Evolutionary conservation across 2,888 invertebrate genomes (phyloP).

Genomic region (Cenopis cana): DNA sequence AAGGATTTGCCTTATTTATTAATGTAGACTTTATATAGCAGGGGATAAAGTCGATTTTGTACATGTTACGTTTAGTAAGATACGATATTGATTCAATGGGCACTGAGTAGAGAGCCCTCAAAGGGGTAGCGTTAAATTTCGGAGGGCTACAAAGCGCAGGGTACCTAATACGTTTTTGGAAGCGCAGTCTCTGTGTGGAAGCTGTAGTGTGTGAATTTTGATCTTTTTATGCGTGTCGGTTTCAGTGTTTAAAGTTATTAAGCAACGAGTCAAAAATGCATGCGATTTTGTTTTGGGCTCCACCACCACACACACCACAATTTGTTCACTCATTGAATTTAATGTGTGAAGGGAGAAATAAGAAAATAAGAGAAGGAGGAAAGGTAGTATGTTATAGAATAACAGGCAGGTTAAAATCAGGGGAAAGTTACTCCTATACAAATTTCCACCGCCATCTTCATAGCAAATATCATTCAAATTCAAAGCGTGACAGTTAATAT

Average conservation of each 20-base stretch:
- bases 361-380: too few species aligned
- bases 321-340: too few species aligned
- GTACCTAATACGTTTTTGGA: constrained; percentile 25
- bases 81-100: not conserved
- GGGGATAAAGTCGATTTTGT: not conserved
- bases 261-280: not conserved
- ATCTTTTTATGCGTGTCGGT: not conserved
- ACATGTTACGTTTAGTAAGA: not conserved
- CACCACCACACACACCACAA: too few species aligned
- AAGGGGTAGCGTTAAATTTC: constrained; percentile 57
- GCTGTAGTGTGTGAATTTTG: not conserved
- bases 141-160: constrained; percentile 28
- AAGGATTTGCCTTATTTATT: too few species aligned
- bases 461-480: too few species aligned
- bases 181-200: not conserved
- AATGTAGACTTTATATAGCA: not conserved
- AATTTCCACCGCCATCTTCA: too few species aligned
- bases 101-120: constrained; percentile 62
- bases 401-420: too few species aligned
- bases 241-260: not conserved
- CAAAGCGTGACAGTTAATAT: too few species aligned
- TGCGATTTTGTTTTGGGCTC: too few species aligned
- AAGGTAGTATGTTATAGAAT: too few species aligned
- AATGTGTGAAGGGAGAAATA: too few species aligned
- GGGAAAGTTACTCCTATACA: too few species aligned